Conservation (phyloP, 2,797 vertebrate species). For the Characodon lateralis region DNA sequence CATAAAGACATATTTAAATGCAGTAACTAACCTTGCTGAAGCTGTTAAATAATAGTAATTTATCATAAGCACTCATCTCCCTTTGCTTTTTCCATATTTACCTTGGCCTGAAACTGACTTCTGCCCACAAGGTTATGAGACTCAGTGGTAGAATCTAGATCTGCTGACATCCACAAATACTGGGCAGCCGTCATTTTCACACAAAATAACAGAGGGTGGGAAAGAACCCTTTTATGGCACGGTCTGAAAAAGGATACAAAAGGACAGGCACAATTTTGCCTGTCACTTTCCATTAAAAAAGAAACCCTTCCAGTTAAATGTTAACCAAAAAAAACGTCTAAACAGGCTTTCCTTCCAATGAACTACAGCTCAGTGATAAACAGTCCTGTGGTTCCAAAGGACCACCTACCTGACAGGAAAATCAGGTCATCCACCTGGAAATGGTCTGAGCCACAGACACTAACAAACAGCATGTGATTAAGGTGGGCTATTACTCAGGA, state of each 20-base stretch:
- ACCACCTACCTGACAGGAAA: constrained; percentile 80
- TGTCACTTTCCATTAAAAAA: constrained; percentile 90
- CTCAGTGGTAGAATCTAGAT: constrained; percentile 89
- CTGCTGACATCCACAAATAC: constrained; percentile 90
- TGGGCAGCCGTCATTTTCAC: constrained; percentile 88
- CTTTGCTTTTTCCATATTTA: constrained; percentile 89
- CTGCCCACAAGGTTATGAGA: constrained; percentile 85
- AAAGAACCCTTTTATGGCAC: constrained; percentile 42
- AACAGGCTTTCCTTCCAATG: constrained; percentile 80
- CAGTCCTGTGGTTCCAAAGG: constrained; percentile 75
- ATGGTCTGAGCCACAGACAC: constrained; percentile 74
- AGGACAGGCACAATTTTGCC: constrained; percentile 90
- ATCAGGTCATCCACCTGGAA: constrained; percentile 78
- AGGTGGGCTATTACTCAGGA: constrained; percentile 67
- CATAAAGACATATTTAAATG: constrained; percentile 14
- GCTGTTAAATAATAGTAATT: constrained; percentile 75
- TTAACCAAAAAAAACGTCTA: constrained; percentile 71
- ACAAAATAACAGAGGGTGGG: constrained; percentile 83
- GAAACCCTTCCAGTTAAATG: constrained; percentile 83
- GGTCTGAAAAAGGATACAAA: constrained; percentile 50
- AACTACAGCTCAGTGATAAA: constrained; percentile 85
- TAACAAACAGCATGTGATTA: constrained; percentile 75
- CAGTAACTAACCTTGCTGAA: constrained; percentile 28
- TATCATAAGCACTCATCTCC: constrained; percentile 86
- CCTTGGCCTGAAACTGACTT: constrained; percentile 87